Evolutionary conservation across 2,113 vertebrate species (phyloP), one percentile per base, ranked within the genome.

Genomic region (Anthoscopus minutus): DNA sequence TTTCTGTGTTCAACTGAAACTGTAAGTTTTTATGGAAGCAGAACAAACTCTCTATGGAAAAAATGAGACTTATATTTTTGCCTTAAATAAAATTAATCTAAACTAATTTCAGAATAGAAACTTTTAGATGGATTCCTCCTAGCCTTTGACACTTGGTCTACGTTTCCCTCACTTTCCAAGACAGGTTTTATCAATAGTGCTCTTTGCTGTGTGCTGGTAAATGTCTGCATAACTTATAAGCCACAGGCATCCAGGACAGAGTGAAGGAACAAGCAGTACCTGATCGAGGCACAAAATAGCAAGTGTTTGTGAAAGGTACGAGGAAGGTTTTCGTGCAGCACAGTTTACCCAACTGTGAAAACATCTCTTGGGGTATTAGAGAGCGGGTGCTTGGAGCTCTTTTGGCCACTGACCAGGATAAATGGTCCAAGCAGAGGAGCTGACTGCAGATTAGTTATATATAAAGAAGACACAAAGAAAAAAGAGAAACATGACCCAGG

Each of bases 261-360:
- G 70, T 48, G 96, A 84, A 95, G 81, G 83, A 97, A 89, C 91
- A 96, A 96, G 93, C 64, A 96, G 93, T 88, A 94, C 82, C 93
- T 92, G 86, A 82, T 88, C 28, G 61, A 89, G 88, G 88, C 70
- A 96, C 94, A 95, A 97, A 94, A 95, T 88, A 95, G 64, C 90
- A 82, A 81, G 54, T 66, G 61, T 92, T 95, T 93, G 76, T 89
- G 84, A 91, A 92, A 94, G 77, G 60, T 91, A 93, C 2, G 88
- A 37, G 90, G 83, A 84, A 57, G 71, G 76, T 87, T 95, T 97
- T 96, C 91, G 73, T 93, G 86, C n/a, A 4, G 80, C 81, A 74
- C 58, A 82, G 72, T 97, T 96, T 95, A 96, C 96, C 56, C 91
- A 96, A 96, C 96, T 96, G 91, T 79, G 92, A 97, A 97, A 98